Conservation (phyloP, 2,797 vertebrate genomes). For the Pseudochromis fuscus region DNA sequence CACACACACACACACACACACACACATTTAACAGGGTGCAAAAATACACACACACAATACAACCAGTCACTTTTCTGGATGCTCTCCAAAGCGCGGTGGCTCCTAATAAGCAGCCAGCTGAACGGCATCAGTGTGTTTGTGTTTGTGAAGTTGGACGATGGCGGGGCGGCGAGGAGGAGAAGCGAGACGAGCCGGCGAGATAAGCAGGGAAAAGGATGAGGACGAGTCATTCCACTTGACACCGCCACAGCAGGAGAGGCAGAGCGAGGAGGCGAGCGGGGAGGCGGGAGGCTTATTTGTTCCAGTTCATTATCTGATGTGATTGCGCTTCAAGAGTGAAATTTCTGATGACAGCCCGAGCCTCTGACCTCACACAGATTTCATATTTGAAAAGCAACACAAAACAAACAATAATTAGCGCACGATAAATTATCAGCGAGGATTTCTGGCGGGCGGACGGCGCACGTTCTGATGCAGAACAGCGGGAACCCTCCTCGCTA, state of each 20-base stretch:
- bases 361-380: constrained; percentile 45
- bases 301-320: constrained; percentile 62
- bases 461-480: background rate
- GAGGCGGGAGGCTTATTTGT: constrained; percentile 41
- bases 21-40: background rate
- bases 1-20: constrained; percentile 10
- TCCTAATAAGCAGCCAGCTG: constrained; percentile 16
- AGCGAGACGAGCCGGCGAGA: constrained; percentile 12
- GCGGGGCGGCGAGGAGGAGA: background rate
- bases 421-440: constrained; percentile 10
- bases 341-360: constrained; percentile 31
- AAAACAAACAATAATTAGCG: constrained; percentile 54
- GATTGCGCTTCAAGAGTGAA: constrained; percentile 38
- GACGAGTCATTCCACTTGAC: constrained; percentile 46
- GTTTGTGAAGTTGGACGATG: constrained; percentile 10
- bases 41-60: constrained; percentile 20
- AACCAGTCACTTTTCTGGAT: constrained; percentile 24
- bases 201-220: constrained; percentile 22
- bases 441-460: constrained; percentile 9
- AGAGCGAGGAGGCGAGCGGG: background rate
- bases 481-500: background rate
- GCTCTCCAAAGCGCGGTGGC: background rate
- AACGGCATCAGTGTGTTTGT: constrained; percentile 29
- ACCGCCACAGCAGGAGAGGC: constrained; percentile 23
- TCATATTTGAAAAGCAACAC: constrained; percentile 15